A percentile compares a stretch with the other conserved stretches of the same genome.
These are phyloP conservation scores for Rhagoletis zephyria DNA, from an alignment of 1,140 invertebrate genomes.

Conservation along the genomic window DNA sequence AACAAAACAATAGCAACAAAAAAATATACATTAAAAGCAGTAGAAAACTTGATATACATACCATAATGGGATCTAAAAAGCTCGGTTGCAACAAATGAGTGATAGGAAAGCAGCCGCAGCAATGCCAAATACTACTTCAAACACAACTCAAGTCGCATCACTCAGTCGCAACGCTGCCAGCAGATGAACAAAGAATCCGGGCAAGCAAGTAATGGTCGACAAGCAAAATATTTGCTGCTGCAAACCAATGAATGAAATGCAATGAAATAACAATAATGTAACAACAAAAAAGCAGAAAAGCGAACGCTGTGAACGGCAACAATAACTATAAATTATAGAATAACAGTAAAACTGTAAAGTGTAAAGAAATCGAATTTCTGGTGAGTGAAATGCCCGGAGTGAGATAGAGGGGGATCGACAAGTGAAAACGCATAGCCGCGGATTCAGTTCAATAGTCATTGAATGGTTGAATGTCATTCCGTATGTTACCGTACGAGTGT, in stretches of 20 bases:
- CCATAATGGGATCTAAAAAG: neutral
- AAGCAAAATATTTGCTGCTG: neutral
- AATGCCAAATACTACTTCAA: neutral
- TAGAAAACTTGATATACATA: neutral
- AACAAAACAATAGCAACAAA: neutral
- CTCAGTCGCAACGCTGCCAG: neutral
- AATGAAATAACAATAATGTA: neutral
- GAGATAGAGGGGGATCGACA: neutral
- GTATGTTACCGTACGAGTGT: neutral
- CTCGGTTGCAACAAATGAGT: neutral
- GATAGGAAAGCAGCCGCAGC: neutral
- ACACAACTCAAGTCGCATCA: neutral
- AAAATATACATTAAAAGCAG: neutral
- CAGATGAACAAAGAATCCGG: neutral
- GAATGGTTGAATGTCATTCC: neutral
- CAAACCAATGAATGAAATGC: slow-evolving; percentile 11
- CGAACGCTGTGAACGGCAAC: neutral
- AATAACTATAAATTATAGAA: slow-evolving; percentile 45
- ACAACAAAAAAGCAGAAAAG: neutral
- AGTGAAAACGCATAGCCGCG: neutral
- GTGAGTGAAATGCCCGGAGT: neutral
- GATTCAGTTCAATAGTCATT: slow-evolving; percentile 39
- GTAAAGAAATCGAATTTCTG: slow-evolving; percentile 2
- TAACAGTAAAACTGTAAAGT: neutral
- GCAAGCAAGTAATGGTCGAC: neutral